Conservation (phyloP, 2,888 invertebrate species). For the Empis stercorea region DNA sequence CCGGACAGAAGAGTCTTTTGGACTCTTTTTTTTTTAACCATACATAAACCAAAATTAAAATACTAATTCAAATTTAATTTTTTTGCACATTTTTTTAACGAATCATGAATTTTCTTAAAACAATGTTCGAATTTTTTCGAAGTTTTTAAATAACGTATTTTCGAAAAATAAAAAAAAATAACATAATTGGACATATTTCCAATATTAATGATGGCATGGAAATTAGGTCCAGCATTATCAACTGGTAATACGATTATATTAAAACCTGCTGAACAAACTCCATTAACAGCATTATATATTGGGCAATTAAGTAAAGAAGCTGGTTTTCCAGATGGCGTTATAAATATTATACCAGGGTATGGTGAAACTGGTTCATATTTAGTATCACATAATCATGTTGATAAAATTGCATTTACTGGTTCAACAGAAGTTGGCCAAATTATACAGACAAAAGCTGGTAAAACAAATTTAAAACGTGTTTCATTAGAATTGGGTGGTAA, state of each 20-base stretch:
- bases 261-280: constrained; percentile 93
- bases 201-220: constrained; percentile 89
- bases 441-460: constrained; percentile 64
- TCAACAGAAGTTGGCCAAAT: constrained; percentile 77
- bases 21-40: too few species aligned
- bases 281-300: constrained; percentile 77
- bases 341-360: constrained; percentile 82
- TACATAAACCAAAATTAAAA: too few species aligned
- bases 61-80: too few species aligned
- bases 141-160: too few species aligned
- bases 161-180: too few species aligned
- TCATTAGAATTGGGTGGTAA: constrained; percentile 90
- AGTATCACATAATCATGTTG: constrained; percentile 57
- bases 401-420: constrained; percentile 91
- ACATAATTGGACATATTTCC: too few species aligned
- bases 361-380: constrained; percentile 74
- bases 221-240: constrained; percentile 69
- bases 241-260: constrained; percentile 71
- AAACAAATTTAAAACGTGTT: constrained; percentile 67
- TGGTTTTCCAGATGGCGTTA: constrained; percentile 82
- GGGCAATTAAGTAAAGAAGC: constrained; percentile 79
- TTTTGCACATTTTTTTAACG: too few species aligned
- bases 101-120: too few species aligned
- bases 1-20: too few species aligned
- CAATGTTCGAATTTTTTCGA: too few species aligned